A percentile compares a stretch with the other conserved stretches of the same genome.
phyloP scores from a whole-genome alignment of 2,113 vertebrate species.

The Triplophysa tibetana region DNA sequence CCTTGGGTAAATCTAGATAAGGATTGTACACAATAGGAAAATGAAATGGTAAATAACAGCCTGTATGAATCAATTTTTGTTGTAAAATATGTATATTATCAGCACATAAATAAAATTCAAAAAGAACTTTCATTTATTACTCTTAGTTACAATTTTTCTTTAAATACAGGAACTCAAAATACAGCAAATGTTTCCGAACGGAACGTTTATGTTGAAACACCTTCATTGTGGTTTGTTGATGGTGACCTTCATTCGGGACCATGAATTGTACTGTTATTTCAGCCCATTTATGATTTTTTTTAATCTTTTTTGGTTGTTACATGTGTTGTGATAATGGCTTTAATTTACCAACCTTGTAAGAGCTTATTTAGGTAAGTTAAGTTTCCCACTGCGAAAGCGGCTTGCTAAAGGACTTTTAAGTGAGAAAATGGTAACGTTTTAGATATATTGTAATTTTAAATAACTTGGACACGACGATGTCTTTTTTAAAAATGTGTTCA shows the following conservation, averaged over 20 bases:
- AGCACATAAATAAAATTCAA: too few relatives aligned
- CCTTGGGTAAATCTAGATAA: not conserved
- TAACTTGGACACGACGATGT: not conserved
- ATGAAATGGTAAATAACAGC: too few relatives aligned
- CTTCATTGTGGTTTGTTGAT: not conserved
- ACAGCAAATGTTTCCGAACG: constrained; percentile 28
- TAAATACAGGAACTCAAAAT: constrained; percentile 29
- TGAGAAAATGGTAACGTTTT: not conserved
- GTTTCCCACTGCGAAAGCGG: not conserved
- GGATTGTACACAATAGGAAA: too few relatives aligned
- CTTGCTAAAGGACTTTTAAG: not conserved
- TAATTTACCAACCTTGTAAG: constrained; percentile 30
- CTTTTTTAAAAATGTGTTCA: too few relatives aligned
- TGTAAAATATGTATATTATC: too few relatives aligned
- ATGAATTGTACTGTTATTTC: not conserved
- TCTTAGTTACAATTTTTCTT: not conserved
- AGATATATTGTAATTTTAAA: not conserved
- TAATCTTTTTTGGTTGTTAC: not conserved
- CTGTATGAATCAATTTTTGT: too few relatives aligned
- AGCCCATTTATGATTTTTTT: not conserved
- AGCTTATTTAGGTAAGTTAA: constrained; percentile 52
- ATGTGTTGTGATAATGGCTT: constrained; percentile 37
- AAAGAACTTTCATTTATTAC: not conserved
- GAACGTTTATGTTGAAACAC: not conserved
- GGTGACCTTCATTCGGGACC: constrained; percentile 46